A percentile compares a stretch with the other conserved stretches of the same genome.
phyloP scores from a whole-genome alignment of 2,113 vertebrate species.

The Probosciger aterrimus region DNA sequence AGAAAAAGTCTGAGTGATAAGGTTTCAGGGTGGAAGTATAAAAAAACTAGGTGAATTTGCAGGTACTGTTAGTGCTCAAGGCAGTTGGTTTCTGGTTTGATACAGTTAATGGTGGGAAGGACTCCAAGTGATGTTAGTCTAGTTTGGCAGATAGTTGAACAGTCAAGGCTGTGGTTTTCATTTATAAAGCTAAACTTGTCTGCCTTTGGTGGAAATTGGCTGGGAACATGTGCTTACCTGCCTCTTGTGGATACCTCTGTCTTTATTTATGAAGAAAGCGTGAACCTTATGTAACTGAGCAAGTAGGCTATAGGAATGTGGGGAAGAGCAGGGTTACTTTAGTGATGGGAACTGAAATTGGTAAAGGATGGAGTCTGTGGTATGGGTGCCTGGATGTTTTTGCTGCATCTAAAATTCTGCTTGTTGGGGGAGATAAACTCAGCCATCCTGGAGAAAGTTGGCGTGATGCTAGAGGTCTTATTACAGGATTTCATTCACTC shows the following conservation, averaged over 20 bases:
- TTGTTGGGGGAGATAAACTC: not conserved
- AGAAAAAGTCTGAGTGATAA: not conserved
- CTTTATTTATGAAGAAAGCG: not conserved
- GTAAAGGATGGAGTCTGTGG: not conserved
- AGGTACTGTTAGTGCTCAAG: not conserved
- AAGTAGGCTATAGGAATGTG: not conserved
- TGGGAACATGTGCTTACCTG: not conserved
- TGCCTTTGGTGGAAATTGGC: not conserved
- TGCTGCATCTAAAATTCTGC: not conserved
- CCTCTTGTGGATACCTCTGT: not conserved
- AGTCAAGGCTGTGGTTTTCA: not conserved
- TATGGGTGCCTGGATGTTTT: accelerated
- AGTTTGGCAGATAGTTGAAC: not conserved
- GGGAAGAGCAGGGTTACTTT: not conserved
- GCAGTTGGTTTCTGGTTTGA: not conserved
- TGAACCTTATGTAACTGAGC: not conserved
- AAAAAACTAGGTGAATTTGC: not conserved
- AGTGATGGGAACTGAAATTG: not conserved
- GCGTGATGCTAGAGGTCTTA: not conserved
- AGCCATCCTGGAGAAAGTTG: not conserved
- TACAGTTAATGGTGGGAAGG: not conserved
- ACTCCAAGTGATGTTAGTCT: not conserved
- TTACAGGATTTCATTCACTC: not conserved
- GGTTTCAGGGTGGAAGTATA: not conserved
- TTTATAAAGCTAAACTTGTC: not conserved